These are phyloP conservation scores for Platyscapa corneri DNA, from an alignment of 1,140 invertebrate species.

Conservation along the genomic window DNA sequence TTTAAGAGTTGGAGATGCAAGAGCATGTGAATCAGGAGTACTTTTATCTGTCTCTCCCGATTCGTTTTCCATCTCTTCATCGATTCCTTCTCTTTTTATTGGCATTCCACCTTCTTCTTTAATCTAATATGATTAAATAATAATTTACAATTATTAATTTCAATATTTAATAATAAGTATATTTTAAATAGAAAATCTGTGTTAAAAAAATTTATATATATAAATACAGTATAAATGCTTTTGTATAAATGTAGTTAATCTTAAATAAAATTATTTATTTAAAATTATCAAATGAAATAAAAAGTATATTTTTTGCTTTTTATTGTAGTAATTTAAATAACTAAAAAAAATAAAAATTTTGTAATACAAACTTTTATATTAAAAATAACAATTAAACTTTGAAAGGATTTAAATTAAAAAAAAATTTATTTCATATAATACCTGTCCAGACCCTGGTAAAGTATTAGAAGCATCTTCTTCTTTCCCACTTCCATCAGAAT, in stretches of 20 bases:
- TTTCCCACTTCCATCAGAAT: conserved; percentile 78
- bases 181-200: neutral
- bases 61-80: conserved; percentile 74
- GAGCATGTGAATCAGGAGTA: conserved; percentile 63
- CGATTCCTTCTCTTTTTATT: conserved; percentile 70
- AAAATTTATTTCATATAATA: conserved; percentile 50
- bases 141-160: neutral
- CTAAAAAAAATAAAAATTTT: neutral
- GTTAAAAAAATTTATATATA: neutral
- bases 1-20: conserved; percentile 75
- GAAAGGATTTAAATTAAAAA: conserved; percentile 28
- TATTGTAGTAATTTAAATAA: too few species aligned
- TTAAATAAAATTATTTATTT: too few species aligned
- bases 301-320: too few species aligned
- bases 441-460: conserved; percentile 68
- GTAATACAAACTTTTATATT: neutral
- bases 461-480: conserved; percentile 76
- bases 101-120: conserved; percentile 70
- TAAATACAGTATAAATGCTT: too few species aligned
- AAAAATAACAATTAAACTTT: conserved; percentile 1
- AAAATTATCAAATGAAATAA: too few species aligned
- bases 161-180: neutral
- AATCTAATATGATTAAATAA: conserved; percentile 57
- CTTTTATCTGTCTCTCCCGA: conserved; percentile 71
- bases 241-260: too few species aligned